These are phyloP conservation scores for Chironomus tepperi DNA, from an alignment of 1,140 invertebrate species.

Conservation along the genomic window DNA sequence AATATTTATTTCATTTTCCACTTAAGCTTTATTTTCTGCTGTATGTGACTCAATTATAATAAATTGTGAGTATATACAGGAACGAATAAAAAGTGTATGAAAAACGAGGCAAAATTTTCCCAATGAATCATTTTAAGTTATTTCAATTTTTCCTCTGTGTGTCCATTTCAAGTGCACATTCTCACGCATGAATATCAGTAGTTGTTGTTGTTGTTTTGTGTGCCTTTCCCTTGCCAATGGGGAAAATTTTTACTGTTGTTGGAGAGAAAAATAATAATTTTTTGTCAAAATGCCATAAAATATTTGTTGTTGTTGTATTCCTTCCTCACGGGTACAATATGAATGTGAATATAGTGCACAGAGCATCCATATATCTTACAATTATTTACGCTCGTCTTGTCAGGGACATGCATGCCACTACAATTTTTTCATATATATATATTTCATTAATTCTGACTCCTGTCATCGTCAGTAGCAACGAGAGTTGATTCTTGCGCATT, in stretches of 20 bases:
- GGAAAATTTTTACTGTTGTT: too few relatives aligned
- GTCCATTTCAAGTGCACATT: neutral
- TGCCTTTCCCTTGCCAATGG: neutral
- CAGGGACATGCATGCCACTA: neutral
- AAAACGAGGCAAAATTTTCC: neutral
- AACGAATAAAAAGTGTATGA: neutral
- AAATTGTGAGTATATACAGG: neutral
- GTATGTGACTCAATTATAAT: slow-evolving; percentile 11
- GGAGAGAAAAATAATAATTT: too few relatives aligned
- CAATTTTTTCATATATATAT: neutral
- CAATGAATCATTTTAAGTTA: neutral
- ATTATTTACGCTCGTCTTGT: slow-evolving; percentile 21
- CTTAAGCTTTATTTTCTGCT: too few relatives aligned
- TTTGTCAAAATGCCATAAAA: slow-evolving; percentile 21
- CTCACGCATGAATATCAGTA: neutral
- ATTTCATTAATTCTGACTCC: slow-evolving; percentile 3
- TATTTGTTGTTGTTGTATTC: neutral
- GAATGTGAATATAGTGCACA: neutral
- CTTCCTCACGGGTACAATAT: neutral
- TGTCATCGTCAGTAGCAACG: slow-evolving; percentile 5
- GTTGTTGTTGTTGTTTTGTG: neutral
- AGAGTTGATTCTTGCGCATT: neutral
- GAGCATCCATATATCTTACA: neutral
- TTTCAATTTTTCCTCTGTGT: neutral
- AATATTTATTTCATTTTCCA: too few relatives aligned